Conservation (phyloP, 2,888 invertebrate genomes). For the Agrochola macilenta region DNA sequence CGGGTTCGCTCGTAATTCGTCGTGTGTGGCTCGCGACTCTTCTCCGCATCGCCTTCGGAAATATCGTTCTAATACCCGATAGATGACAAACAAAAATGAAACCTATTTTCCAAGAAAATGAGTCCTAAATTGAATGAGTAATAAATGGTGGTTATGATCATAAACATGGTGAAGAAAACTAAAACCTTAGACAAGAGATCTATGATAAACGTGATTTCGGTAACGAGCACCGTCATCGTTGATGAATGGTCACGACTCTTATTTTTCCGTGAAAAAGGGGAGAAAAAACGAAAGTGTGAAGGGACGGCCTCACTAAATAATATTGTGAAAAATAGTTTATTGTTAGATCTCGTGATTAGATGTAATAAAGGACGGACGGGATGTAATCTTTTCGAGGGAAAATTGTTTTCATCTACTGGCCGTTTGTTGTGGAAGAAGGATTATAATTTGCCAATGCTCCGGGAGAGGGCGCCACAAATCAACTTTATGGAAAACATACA, state of each 20-base stretch:
- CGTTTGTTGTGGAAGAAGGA: slow-evolving; percentile 81
- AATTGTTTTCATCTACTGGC: slow-evolving; percentile 84
- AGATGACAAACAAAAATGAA: slow-evolving; percentile 67
- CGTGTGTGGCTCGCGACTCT: slow-evolving; percentile 89
- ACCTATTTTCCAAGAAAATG: slow-evolving; percentile 65
- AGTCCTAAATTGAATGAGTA: slow-evolving; percentile 64
- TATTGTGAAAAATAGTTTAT: slow-evolving; percentile 88
- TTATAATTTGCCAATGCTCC: slow-evolving; percentile 75
- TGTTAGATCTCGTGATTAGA: slow-evolving; percentile 88
- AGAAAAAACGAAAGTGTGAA: slow-evolving; percentile 84
- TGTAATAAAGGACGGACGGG: slow-evolving; percentile 81
- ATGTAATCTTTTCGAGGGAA: slow-evolving; percentile 81
- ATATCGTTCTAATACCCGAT: slow-evolving; percentile 72
- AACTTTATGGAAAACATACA: slow-evolving; percentile 64
- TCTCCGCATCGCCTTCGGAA: slow-evolving; percentile 77
- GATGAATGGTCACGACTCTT: slow-evolving; percentile 85
- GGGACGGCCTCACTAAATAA: slow-evolving; percentile 84
- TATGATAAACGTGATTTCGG: slow-evolving; percentile 90
- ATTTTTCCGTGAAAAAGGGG: slow-evolving; percentile 83
- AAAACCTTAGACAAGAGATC: slow-evolving; percentile 89
- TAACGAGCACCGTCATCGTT: slow-evolving; percentile 85
- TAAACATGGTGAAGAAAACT: slow-evolving; percentile 71
- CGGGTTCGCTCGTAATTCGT: slow-evolving; percentile 87
- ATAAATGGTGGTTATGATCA: slow-evolving; percentile 63
- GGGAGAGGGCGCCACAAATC: slow-evolving; percentile 63